These are phyloP conservation scores for Dynastes maya DNA, from an alignment of 2,888 invertebrate genomes.

Conservation along the genomic window DNA sequence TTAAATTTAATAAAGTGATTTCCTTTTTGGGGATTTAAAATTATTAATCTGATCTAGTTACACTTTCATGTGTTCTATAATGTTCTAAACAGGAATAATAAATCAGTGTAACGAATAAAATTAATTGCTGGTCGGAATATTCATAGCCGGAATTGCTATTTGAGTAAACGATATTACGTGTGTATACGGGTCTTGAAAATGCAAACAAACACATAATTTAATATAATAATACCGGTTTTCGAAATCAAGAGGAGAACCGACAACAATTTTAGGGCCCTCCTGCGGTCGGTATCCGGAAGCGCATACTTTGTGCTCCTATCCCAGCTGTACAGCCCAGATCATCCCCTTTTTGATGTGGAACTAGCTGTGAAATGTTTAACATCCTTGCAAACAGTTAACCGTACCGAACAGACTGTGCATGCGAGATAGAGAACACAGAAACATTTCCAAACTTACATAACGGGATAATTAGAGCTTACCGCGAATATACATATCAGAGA, in stretches of 20 bases:
- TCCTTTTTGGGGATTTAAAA: no score
- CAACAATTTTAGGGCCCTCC: neutral
- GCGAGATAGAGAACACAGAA: neutral
- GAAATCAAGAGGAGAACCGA: conserved; percentile 7
- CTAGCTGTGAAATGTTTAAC: conserved; percentile 2
- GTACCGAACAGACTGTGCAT: neutral
- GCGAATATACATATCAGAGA: neutral
- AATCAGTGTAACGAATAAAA: no score
- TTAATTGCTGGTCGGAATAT: no score
- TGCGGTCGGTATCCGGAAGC: neutral
- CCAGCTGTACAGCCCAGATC: neutral
- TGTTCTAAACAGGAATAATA: no score
- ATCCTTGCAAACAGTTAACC: conserved; percentile 5
- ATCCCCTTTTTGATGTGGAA: conserved; percentile 4
- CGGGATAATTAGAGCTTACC: neutral
- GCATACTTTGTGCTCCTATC: neutral
- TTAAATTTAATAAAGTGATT: no score
- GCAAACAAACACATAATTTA: no score
- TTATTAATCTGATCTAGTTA: no score
- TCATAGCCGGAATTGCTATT: no score
- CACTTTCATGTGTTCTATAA: no score
- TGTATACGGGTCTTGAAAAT: no score
- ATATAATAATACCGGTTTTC: neutral
- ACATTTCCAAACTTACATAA: neutral
- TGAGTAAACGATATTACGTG: no score